phyloP scores from a whole-genome alignment of 2,797 vertebrate species.

The Neosilurus mollespiculum region DNA sequence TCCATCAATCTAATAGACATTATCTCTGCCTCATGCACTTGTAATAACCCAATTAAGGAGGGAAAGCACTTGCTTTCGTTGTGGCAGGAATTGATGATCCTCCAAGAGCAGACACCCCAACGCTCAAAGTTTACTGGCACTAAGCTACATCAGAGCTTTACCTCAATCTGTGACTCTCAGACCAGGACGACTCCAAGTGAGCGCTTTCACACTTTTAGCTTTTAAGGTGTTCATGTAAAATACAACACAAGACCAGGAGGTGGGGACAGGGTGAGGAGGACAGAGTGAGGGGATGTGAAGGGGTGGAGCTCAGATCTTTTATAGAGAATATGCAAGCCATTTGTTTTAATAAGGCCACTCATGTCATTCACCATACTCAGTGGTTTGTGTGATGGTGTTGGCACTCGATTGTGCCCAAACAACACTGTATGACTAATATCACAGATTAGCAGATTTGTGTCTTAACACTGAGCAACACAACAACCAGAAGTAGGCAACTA shows the following conservation, averaged over 20 bases:
- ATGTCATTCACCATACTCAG: not conserved
- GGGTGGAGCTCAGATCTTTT: conserved; percentile 15
- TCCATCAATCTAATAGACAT: conserved; percentile 17
- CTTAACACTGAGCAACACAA: conserved; percentile 43
- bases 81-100: conserved; percentile 73
- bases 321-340: conserved; percentile 31
- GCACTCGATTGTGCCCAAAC: not conserved
- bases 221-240: conserved; percentile 44
- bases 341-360: not conserved
- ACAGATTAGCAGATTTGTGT: conserved; percentile 58
- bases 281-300: not conserved
- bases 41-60: conserved; percentile 71
- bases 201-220: conserved; percentile 71
- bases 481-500: conserved; percentile 39
- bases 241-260: conserved; percentile 44
- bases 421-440: conserved; percentile 44
- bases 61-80: conserved; percentile 64
- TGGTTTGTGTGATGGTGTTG: conserved; percentile 47
- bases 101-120: conserved; percentile 63
- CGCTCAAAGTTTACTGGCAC: conserved; percentile 62
- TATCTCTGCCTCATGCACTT: conserved; percentile 66
- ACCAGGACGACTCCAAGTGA: conserved; percentile 64
- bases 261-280: not conserved
- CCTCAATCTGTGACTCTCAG: conserved; percentile 54
- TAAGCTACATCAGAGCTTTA: conserved; percentile 56